Percentiles rank a stretch among this genome's conserved stretches.
Evolutionary conservation across 2,888 invertebrate species (phyloP).

Genomic region (Hypolimnas misippus): DNA sequence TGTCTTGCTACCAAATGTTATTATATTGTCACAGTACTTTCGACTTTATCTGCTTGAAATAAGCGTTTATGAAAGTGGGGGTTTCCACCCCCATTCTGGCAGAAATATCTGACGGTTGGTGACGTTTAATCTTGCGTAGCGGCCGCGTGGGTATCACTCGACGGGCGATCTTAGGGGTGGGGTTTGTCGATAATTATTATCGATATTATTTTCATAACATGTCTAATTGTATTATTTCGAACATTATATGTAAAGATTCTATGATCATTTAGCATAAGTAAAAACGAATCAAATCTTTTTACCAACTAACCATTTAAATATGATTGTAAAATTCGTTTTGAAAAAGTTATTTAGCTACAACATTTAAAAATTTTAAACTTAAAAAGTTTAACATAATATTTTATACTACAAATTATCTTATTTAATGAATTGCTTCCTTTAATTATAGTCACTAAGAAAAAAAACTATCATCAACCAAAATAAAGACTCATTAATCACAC

Average conservation of each 20-base stretch:
- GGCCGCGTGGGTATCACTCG: slow-evolving; percentile 75
- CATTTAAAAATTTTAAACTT: no score
- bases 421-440: no score
- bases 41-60: slow-evolving; percentile 49
- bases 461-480: neutral
- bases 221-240: neutral
- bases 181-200: slow-evolving; percentile 16
- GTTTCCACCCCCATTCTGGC: slow-evolving; percentile 49
- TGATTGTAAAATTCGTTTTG: no score
- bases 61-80: slow-evolving; percentile 39
- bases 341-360: no score
- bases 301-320: no score
- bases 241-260: no score
- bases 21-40: slow-evolving; percentile 42
- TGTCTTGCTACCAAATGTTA: slow-evolving; percentile 50
- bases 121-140: slow-evolving; percentile 84
- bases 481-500: no score
- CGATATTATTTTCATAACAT: neutral
- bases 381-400: no score
- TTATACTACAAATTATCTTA: no score
- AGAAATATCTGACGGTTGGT: slow-evolving; percentile 73
- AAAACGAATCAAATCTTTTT: no score
- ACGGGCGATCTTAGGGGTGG: slow-evolving; percentile 60
- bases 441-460: no score
- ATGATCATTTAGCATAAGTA: no score